Base-by-base conservation (phyloP, 1,140 invertebrate species). In the Parasteatoda tepidariorum region DNA sequence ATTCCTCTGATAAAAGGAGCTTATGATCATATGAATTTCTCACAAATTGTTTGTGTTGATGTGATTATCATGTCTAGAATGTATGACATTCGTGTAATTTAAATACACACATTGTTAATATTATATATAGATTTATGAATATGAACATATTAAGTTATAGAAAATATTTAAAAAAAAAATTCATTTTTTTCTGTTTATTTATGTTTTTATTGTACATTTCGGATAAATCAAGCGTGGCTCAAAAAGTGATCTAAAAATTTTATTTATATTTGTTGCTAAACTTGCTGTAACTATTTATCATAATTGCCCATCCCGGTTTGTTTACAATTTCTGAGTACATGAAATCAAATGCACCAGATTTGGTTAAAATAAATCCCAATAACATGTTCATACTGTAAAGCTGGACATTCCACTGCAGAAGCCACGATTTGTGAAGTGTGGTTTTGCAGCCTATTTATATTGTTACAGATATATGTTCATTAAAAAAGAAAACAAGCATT, bases 381-480 rank as follows among this genome's bases (percentile, higher is more conserved):
- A 59, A 48, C 33, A 34, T 74, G 71, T 74, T 74, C 59, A 76
- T 64, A 28, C 24, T 76, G 59, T 76, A 62, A 76, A 38, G 73
- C 73, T 76, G 73, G 55, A 64, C 73, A 76, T 76, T 76, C 73
- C 73, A 76, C 57, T 76, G 73, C 73, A 31, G 31, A 41, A 38
- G 22, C 59, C 73, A 62, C 57, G 41, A 64, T 76, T 64, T 76
- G 33, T 41, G 33, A 34, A 41, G 73, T 76, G 73, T 57, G 41
- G 59, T 28, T 48, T 9, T 74, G 71, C 71, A 74, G 71, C 57
- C 59, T 76, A 76, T 76, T 76, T 76, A 76, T 76, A 64, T 34
- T 76, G 73, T 76, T 76, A 76, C 73, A 76, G 59, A 76, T 76
- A 38, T 76, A 76, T 76, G 73, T 76, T 76, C 73, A 76, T 64